Conservation (phyloP, 2,113 vertebrate species). For the Cololabis saira region DNA sequence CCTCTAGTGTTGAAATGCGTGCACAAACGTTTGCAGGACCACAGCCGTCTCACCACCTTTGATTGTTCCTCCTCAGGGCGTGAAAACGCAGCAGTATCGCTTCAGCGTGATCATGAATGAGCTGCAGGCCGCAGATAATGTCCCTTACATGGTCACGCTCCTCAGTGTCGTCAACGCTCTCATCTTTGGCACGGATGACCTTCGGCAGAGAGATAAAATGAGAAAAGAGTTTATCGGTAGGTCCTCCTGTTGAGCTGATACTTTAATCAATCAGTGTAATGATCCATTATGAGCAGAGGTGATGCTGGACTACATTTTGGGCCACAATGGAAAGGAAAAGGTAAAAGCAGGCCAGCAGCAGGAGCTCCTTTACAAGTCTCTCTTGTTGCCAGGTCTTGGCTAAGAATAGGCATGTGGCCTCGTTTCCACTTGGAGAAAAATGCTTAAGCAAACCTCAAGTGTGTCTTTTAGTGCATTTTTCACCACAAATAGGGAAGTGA, state of each 20-base stretch:
- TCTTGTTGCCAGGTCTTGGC: constrained; percentile 51
- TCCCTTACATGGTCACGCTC: constrained; percentile 93
- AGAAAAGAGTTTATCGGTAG: constrained; percentile 95
- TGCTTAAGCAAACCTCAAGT: constrained; percentile 7
- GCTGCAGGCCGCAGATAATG: constrained; percentile 89
- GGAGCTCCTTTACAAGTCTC: constrained; percentile 45
- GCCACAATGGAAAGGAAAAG: constrained; percentile 13
- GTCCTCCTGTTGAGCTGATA: constrained; percentile 14
- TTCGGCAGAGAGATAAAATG: constrained; percentile 87
- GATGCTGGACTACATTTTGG: constrained; percentile 12
- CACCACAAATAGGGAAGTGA: neutral
- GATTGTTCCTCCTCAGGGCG: constrained; percentile 77
- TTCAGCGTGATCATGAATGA: constrained; percentile 96
- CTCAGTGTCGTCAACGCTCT: constrained; percentile 94
- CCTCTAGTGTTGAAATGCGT: constrained; percentile 41
- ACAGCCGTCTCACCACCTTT: constrained; percentile 6
- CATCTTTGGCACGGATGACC: constrained; percentile 91
- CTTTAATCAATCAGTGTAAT: too few relatives aligned
- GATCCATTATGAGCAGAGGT: constrained; percentile 7
- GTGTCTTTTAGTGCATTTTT: constrained; percentile 18
- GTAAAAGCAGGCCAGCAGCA: constrained; percentile 50
- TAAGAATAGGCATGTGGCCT: constrained; percentile 71
- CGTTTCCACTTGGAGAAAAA: constrained; percentile 53
- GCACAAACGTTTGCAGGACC: neutral
- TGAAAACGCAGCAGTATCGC: constrained; percentile 94